Conservation (phyloP, 2,888 invertebrate species). For the Cheilosia vernalis region DNA sequence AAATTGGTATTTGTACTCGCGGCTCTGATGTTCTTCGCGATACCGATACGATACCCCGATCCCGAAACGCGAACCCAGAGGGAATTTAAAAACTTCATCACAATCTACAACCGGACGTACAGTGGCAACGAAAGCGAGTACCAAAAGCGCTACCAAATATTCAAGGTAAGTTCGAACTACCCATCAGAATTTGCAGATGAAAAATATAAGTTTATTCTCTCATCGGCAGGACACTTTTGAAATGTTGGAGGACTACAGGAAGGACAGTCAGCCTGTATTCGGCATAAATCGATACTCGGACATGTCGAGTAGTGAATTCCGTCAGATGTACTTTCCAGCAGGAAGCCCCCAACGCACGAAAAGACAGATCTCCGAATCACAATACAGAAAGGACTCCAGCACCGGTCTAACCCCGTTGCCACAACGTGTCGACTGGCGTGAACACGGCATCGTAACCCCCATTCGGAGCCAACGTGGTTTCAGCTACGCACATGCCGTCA, state of each 20-base stretch:
- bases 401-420: constrained; percentile 23
- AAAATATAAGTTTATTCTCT: not conserved
- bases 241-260: constrained; percentile 15
- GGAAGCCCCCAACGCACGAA: not conserved
- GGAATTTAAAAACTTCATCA: constrained; percentile 46
- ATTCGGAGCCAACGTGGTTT: constrained; percentile 93
- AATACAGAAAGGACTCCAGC: constrained; percentile 3
- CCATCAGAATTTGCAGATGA: not conserved
- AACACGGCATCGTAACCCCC: constrained; percentile 87
- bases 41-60: constrained; percentile 46
- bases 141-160: constrained; percentile 35
- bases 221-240: constrained; percentile 25
- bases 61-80: constrained; percentile 47
- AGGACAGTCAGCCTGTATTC: constrained; percentile 45
- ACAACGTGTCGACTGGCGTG: constrained; percentile 85
- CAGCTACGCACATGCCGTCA: constrained; percentile 93
- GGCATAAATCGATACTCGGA: constrained; percentile 51
- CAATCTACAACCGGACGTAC: constrained; percentile 45
- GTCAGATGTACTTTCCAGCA: constrained; percentile 6
- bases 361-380: not conserved
- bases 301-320: constrained; percentile 41
- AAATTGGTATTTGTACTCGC: constrained; percentile 35
- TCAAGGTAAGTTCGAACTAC: constrained; percentile 27
- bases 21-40: constrained; percentile 55
- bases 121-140: constrained; percentile 45